A percentile compares a stretch with the other conserved stretches of the same genome.
phyloP scores from a whole-genome alignment of 2,113 vertebrate species.

The Alectura lathami region DNA sequence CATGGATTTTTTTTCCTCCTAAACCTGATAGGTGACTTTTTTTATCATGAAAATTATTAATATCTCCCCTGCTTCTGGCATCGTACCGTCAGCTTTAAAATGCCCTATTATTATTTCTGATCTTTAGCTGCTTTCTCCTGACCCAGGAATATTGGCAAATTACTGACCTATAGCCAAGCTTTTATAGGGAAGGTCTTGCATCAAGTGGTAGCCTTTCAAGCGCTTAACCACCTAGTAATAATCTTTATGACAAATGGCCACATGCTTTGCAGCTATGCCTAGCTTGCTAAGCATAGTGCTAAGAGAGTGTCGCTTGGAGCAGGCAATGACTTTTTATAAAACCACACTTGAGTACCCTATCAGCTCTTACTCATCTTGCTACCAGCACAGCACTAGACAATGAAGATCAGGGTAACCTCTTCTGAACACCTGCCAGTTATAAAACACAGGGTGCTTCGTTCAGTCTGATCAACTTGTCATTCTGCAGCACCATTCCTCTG shows the following conservation, averaged over 20 bases:
- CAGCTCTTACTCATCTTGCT: constrained; percentile 54
- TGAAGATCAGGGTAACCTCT: neutral
- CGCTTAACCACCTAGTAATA: constrained; percentile 74
- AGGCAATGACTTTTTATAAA: constrained; percentile 61
- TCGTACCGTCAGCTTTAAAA: constrained; percentile 62
- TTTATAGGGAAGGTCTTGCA: constrained; percentile 78
- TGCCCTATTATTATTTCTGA: constrained; percentile 67
- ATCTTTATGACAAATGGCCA: constrained; percentile 74
- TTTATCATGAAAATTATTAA: constrained; percentile 67
- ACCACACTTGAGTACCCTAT: constrained; percentile 49
- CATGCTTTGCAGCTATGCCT: constrained; percentile 70
- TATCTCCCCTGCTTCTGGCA: constrained; percentile 53
- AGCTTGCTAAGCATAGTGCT: constrained; percentile 54
- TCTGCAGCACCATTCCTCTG: constrained; percentile 44
- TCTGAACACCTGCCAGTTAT: constrained; percentile 45
- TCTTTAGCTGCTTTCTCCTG: constrained; percentile 71
- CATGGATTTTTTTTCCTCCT: constrained; percentile 29
- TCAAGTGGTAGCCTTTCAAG: constrained; percentile 76
- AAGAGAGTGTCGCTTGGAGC: constrained; percentile 50
- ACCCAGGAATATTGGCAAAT: constrained; percentile 77
- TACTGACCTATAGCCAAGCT: constrained; percentile 73
- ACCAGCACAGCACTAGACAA: constrained; percentile 23
- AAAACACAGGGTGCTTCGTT: constrained; percentile 50
- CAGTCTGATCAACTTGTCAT: constrained; percentile 62
- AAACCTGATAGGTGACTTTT: neutral